Percentiles rank a stretch among this genome's conserved stretches.
Evolutionary conservation across 2,888 invertebrate species (phyloP).

Genomic region (Lagria hirta): DNA sequence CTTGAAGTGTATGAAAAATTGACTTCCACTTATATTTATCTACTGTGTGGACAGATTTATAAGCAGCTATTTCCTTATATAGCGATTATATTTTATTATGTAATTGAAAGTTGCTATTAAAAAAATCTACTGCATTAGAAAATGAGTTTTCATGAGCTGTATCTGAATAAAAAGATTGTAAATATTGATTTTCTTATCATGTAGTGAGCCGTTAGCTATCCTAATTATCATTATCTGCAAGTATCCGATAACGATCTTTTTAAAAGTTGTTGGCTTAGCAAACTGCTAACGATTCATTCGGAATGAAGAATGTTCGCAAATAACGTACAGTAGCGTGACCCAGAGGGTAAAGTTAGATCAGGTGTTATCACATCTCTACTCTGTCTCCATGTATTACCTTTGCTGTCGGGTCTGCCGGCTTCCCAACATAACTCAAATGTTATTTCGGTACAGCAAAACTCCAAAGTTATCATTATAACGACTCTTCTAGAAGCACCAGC

Average conservation of each 20-base stretch:
- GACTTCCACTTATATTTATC: no score
- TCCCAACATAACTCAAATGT: constrained; percentile 43
- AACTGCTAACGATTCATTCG: constrained; percentile 12
- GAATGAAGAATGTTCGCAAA: constrained; percentile 21
- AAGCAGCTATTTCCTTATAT: no score
- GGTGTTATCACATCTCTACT: constrained; percentile 50
- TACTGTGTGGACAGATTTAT: no score
- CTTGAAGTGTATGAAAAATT: no score
- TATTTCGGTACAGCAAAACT: constrained; percentile 34
- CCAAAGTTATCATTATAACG: constrained; percentile 40
- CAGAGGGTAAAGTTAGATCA: constrained; percentile 44
- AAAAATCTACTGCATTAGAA: no score
- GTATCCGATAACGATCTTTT: background rate
- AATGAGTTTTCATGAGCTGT: no score
- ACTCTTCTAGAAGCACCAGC: constrained; percentile 23
- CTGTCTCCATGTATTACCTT: constrained; percentile 48
- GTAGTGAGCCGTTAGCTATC: no score
- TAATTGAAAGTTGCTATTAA: no score
- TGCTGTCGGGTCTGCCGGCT: constrained; percentile 35
- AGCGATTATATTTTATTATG: no score
- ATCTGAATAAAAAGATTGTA: no score
- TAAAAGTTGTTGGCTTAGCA: no score
- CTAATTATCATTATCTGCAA: constrained; percentile 9
- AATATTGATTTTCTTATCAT: no score
- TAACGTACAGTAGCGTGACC: constrained; percentile 35